These are phyloP conservation scores for Montipora capitata DNA, from an alignment of 92 coral and sea anemone species.

Conservation along the genomic window DNA sequence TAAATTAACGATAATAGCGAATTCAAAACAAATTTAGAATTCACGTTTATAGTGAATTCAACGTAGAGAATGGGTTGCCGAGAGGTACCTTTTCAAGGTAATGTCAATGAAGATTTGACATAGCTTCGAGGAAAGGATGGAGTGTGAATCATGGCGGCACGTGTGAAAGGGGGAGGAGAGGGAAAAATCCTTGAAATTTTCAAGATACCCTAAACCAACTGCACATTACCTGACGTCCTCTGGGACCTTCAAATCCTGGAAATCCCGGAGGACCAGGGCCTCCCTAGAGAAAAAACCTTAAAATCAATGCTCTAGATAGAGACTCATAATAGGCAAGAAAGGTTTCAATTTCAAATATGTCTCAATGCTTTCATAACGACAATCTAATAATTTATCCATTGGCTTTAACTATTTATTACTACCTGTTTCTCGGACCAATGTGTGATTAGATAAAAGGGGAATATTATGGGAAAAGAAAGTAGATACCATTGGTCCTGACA, in stretches of 20 bases:
- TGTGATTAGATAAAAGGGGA: too few species aligned
- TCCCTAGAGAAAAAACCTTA: slow-evolving; percentile 23
- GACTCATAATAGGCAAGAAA: background rate
- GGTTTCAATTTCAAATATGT: too few species aligned
- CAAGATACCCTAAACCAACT: background rate
- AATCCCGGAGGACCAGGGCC: slow-evolving; percentile 39
- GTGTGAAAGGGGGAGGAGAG: background rate
- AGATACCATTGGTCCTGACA: slow-evolving; percentile 38
- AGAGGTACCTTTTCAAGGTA: too few species aligned
- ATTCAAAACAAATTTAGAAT: too few species aligned
- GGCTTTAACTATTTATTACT: background rate
- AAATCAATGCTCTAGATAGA: background rate
- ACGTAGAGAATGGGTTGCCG: too few species aligned
- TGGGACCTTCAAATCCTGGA: slow-evolving; percentile 34
- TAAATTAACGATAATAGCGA: too few species aligned
- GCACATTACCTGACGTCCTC: slow-evolving; percentile 31
- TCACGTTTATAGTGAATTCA: too few species aligned
- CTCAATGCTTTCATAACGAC: too few species aligned
- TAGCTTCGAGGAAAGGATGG: background rate
- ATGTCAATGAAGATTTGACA: background rate
- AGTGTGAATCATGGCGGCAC: too few species aligned
- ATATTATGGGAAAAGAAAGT: background rate
- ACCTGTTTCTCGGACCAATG: too few species aligned
- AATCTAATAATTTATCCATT: background rate
- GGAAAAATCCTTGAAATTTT: background rate